Conservation (phyloP, 2,113 vertebrate genomes). For the Pelvicachromis taeniatus region DNA sequence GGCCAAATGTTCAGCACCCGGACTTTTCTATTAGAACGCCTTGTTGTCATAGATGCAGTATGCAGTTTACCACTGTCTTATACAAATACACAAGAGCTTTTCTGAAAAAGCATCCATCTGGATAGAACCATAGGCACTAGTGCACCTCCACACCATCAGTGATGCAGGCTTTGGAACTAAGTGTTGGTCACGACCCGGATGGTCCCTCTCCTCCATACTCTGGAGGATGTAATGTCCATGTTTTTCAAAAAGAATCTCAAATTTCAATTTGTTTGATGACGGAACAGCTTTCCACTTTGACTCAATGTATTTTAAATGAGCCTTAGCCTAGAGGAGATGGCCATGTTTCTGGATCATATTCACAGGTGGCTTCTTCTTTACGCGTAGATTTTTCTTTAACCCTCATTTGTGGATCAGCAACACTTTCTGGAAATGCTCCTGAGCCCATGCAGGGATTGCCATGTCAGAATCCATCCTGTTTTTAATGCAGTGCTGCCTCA, state of each 20-base stretch:
- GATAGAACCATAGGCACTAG: background rate
- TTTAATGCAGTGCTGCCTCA: background rate
- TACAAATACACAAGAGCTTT: background rate
- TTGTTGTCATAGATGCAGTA: background rate
- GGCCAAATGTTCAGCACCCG: background rate
- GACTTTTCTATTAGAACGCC: rapidly evolving
- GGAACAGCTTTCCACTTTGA: background rate
- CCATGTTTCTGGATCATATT: background rate
- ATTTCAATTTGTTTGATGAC: rapidly evolving
- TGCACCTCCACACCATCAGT: rapidly evolving
- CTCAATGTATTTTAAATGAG: background rate
- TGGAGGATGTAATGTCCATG: background rate
- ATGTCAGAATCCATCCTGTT: background rate
- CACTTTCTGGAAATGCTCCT: background rate
- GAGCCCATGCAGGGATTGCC: background rate
- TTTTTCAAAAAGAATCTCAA: background rate
- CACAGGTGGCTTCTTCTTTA: background rate
- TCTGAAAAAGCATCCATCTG: background rate
- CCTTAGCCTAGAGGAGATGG: no score
- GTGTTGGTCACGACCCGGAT: background rate
- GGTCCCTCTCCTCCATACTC: background rate
- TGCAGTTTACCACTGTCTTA: background rate
- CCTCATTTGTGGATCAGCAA: background rate
- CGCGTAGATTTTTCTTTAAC: background rate
- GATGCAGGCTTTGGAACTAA: background rate